Evolutionary conservation across 1,140 invertebrate genomes (phyloP).

Genomic region (Odontomachus brunneus): DNA sequence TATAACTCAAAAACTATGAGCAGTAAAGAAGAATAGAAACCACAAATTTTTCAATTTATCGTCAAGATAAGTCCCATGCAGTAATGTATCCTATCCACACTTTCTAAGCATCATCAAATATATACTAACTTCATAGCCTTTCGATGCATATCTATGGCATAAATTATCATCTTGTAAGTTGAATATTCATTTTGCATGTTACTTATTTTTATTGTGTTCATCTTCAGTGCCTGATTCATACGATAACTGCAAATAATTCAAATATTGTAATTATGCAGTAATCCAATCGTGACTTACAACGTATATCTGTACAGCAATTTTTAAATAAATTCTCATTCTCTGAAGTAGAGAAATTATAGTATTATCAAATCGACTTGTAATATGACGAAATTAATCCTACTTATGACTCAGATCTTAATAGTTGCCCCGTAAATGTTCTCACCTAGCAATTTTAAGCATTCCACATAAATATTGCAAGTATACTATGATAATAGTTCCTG

Average conservation of each 20-base stretch:
- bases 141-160: slow-evolving; percentile 35
- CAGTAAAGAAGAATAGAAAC: too few species aligned
- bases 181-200: neutral
- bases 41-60: too few species aligned
- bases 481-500: neutral
- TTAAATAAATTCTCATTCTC: too few species aligned
- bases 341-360: too few species aligned
- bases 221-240: neutral
- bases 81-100: neutral
- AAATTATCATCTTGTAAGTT: neutral
- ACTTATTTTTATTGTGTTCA: neutral
- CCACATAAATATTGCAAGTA: slow-evolving; percentile 21
- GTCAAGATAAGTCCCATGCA: too few species aligned
- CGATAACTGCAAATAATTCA: slow-evolving; percentile 30
- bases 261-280: neutral
- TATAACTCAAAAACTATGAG: too few species aligned
- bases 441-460: slow-evolving; percentile 42
- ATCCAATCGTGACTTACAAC: neutral
- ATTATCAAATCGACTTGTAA: too few species aligned
- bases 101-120: neutral
- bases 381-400: too few species aligned
- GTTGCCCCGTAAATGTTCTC: neutral
- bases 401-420: too few species aligned
- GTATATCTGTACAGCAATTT: too few species aligned
- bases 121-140: slow-evolving; percentile 19